Base-by-base conservation (phyloP, 2,888 invertebrate species). In the Blera fallax region DNA sequence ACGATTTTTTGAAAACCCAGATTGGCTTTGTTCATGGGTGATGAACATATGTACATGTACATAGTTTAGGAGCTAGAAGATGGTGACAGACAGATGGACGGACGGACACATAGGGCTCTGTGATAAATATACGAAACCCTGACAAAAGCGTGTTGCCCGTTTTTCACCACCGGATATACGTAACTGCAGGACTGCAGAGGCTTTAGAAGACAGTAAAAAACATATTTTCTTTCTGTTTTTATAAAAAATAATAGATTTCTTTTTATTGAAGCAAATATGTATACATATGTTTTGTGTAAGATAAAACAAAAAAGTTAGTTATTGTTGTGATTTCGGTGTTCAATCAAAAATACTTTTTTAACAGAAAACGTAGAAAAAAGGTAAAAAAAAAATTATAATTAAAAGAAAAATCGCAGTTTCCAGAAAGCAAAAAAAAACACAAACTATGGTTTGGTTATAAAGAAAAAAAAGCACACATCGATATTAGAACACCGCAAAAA, bases 251-350 rank as follows among this genome's bases (percentile, higher is more conserved):
- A 84, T 84, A 84, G 79, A 84, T 79, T 79, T 84, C 56, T 56
- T 84, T 84, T 84, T 84, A 79, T 84, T 84, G 84, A 84, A 84
- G 84, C 84, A 79, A 84, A 79, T 84, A 74, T 84, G 84, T 84
- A 76, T 84, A 76, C 74, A 74, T 79, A 24, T 54, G 43, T 70
- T 45, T 64, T 48, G 77, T 76, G 76, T 72, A 77, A 82, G 72
- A 60, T 62, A 70, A 48, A 78, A 79, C n/a, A 83, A 34, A 84
- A 60, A 79, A 70, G 34, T 70, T 81, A 48, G 67, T 64, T 64
- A 40, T 56, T 79, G 16, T 43, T 83, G 34, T 52, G 27, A 60
- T 69, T 79, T 79, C 54, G 73, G 48, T 76, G 56, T 70, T 64
- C 45, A 14, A 52, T 56, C 27, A 48, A 62, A 64, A 11, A 21